phyloP scores from a whole-genome alignment of 2,113 vertebrate species.

The Genyomyrus donnyi region DNA sequence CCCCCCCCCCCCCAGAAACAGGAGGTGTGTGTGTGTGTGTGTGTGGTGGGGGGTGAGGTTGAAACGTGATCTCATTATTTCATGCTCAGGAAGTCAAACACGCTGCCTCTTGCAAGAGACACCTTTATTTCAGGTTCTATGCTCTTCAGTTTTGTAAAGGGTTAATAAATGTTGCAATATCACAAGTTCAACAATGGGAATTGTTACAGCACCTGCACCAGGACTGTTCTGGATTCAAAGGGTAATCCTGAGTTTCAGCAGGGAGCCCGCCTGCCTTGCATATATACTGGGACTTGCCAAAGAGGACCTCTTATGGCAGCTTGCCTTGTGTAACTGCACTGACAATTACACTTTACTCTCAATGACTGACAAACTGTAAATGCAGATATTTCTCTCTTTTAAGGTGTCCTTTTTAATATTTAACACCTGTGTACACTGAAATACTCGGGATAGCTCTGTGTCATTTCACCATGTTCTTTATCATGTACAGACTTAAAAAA shows the following conservation, averaged over 20 bases:
- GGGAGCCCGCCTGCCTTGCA: not conserved
- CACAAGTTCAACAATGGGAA: not conserved
- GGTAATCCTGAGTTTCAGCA: not conserved
- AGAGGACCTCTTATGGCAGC: not conserved
- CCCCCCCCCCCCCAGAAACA: too few relatives aligned
- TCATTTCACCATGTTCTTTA: not conserved
- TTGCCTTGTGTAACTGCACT: not conserved
- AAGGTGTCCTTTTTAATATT: not conserved
- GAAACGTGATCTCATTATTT: not conserved
- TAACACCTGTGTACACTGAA: not conserved
- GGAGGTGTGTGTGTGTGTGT: not conserved
- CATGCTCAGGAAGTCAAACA: slow-evolving; percentile 6
- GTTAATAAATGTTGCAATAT: not conserved
- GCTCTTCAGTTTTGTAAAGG: not conserved
- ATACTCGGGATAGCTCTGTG: not conserved
- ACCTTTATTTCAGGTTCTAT: not conserved
- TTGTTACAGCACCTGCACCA: not conserved
- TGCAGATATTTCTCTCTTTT: not conserved
- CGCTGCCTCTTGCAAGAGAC: not conserved
- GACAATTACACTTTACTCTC: not conserved
- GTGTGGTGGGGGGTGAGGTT: not conserved
- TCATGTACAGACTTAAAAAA: not conserved
- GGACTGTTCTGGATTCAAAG: not conserved
- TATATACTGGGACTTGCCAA: not conserved
- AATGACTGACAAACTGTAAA: not conserved